Evolutionary conservation across 1,140 invertebrate genomes (phyloP).

Genomic region (Lasioglossum baleicum): DNA sequence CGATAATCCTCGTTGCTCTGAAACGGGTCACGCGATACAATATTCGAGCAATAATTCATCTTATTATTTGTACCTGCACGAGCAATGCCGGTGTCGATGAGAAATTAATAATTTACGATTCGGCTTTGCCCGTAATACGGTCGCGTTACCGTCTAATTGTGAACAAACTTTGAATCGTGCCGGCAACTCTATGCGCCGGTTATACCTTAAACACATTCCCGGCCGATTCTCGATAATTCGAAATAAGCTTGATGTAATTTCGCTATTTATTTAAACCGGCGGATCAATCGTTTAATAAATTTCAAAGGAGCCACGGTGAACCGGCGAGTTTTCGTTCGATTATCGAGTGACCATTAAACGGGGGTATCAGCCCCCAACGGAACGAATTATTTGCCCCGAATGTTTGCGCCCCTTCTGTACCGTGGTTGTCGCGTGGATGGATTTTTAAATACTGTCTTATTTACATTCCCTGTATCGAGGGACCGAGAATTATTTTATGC

Average conservation of each 20-base stretch:
- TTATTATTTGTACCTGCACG: conserved; percentile 4
- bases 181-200: not conserved
- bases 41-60: conserved; percentile 23
- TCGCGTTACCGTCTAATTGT: conserved; percentile 6
- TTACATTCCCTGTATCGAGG: too few relatives aligned
- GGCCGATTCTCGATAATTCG: not conserved
- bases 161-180: conserved; percentile 17
- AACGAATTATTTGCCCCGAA: too few relatives aligned
- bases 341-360: too few relatives aligned
- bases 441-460: too few relatives aligned
- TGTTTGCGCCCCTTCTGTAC: too few relatives aligned
- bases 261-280: not conserved
- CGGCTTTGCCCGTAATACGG: not conserved
- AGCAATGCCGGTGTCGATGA: not conserved
- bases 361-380: too few relatives aligned
- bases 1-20: not conserved
- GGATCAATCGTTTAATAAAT: conserved; percentile 4
- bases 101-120: conserved; percentile 37
- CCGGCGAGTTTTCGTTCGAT: too few relatives aligned
- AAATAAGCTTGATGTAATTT: conserved; percentile 4
- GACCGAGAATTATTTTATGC: too few relatives aligned
- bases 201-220: conserved; percentile 1
- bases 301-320: too few relatives aligned
- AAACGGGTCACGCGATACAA: not conserved
- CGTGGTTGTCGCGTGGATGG: too few relatives aligned